Base-by-base conservation (phyloP, 2,113 vertebrate species). In the Abramis brama region DNA sequence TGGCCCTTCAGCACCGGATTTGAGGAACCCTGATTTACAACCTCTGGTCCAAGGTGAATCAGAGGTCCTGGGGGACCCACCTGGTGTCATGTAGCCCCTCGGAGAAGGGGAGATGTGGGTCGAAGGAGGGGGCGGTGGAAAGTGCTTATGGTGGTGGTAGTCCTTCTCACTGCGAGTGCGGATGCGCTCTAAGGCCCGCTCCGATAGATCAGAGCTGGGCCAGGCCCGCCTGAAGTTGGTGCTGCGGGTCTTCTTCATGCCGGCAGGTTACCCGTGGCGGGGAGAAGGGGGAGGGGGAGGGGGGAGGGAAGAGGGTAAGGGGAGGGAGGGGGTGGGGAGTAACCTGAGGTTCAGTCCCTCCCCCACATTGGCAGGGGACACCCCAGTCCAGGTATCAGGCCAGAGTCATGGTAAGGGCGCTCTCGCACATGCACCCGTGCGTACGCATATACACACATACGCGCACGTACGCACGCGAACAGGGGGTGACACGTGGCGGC, bases 161-260 rank as follows among this genome's bases (percentile, higher is more conserved):
- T 99, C 98, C 96, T 99, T 99, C 93, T 99, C 98, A 90, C 97
- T 97, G 92, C 97, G 97, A 94, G 98, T 97, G 94, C 96, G 95
- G 93, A 95, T 95, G 93, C 96, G 97, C 91, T 99, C 98, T 64
- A 96, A 96, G 95, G 97, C 97, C 94, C 97, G 97, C 92, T 98
- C 98, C 10, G 96, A 94, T 87, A 97, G 96, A 94, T 99, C 98
- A 77, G 97, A 96, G 95, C 96, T 97, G 92, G 97, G 97, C 97
- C 98, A 99, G 92, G 97, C 97, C 94, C 97, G 96, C 93, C 97
- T 96, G 94, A 97, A 92, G 94, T 97, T 97, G 91, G 95, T 95
- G 93, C 97, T 98, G 93, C 97, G 96, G 88, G 97, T 98, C 96
- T 99, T 99, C 97, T 99, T 99, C 98, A 99, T 99, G 50, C 90